Base-by-base conservation (phyloP, 2,888 invertebrate species). In the Punctoribates punctum region DNA sequence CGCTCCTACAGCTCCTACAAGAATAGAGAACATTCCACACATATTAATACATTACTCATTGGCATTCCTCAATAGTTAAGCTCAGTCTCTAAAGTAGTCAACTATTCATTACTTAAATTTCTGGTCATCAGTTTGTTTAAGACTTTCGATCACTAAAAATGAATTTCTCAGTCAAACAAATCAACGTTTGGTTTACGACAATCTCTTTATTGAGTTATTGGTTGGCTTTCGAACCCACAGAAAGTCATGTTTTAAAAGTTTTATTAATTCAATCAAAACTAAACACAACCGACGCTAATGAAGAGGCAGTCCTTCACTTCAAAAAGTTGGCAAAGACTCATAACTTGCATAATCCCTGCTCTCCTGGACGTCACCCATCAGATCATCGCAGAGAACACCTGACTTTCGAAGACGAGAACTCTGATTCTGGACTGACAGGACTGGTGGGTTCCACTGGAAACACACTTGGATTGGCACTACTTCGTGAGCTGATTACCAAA, bases 401-500 rank as follows among this genome's bases (percentile, higher is more conserved):
- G 20, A 25, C 9, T 57, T 57, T 57, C 25, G 65, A 62, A 62
- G 62, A 65, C 34, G 65, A 65, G 17, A 65, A 29, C 34, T 29
- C 34, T 65, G 65, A 29, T 29, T 29, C 34, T 65, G 65, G 29
- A n/a, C 34, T 38, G 17, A 57, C 57, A 57, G 57, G 57, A 25
- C 57, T 57, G 57, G 25, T 8, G 20, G 65, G 65, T 38, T 29
- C 34, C 34, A 34, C 65, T 65, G 65, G 65, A 65, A 65, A 65
- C 65, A 65, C 4, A 20, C 34, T 65, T n/a, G 34, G 65, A 17
- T n/a, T 65, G 38, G 34, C 34, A 65, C 27, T 65, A 17, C 65
- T 65, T 34, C 65, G 65, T 65, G 65, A 65, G 65, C 34, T 65
- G 65, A 65, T 65, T 65, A 65, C 65, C 34, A 65, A 65, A 65